Conservation (phyloP, 1,140 invertebrate genomes). For the Sarcophaga bullata region DNA sequence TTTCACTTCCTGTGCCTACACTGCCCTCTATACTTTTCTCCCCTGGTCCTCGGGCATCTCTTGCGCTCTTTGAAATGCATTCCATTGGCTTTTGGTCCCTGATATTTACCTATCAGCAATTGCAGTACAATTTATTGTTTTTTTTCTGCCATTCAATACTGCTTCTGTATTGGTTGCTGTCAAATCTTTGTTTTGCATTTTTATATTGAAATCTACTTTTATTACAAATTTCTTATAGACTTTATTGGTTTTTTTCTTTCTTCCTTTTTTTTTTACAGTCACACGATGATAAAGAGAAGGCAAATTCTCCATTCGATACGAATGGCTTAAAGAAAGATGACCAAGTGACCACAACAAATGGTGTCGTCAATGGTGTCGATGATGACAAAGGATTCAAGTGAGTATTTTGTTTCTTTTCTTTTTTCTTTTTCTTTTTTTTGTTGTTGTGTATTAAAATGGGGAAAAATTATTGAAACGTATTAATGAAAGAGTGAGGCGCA, state of each 20-base stretch:
- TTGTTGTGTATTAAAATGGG: too few relatives aligned
- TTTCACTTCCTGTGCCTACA: conserved; percentile 1
- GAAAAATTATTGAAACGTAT: too few relatives aligned
- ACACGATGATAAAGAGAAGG: conserved; percentile 74
- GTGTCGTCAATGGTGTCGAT: conserved; percentile 77
- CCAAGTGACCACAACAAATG: conserved; percentile 82
- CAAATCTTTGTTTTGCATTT: neutral
- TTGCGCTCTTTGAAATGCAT: too few relatives aligned
- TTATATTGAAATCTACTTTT: neutral
- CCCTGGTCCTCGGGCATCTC: neutral
- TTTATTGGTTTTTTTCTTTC: neutral
- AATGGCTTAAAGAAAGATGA: conserved; percentile 70
- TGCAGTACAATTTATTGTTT: neutral
- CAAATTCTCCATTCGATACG: conserved; percentile 75
- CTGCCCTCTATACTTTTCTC: neutral
- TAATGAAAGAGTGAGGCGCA: too few relatives aligned
- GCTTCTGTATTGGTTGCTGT: neutral
- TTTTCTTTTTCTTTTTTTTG: too few relatives aligned
- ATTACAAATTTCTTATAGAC: too few relatives aligned
- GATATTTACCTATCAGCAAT: neutral
- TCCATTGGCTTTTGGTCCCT: neutral
- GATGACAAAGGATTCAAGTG: conserved; percentile 93
- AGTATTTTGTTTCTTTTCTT: conserved; percentile 66
- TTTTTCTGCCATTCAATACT: neutral
- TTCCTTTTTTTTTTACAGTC: conserved; percentile 53